Conservation (phyloP, 2,888 invertebrate genomes). For the Ceratothoa steindachneri region DNA sequence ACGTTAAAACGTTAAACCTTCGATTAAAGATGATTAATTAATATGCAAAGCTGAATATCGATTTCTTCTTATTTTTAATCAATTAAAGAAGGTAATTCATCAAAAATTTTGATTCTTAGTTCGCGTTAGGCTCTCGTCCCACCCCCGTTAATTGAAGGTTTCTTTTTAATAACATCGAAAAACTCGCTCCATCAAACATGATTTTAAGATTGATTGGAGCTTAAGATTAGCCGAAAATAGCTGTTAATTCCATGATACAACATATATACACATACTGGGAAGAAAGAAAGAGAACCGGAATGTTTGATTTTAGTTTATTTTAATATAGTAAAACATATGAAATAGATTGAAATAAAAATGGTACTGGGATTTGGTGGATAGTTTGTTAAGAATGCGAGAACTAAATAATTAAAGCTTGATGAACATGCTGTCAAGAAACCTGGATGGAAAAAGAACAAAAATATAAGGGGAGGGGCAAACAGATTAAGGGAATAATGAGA, state of each 20-base stretch:
- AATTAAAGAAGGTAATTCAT: not conserved
- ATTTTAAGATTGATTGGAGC: not conserved
- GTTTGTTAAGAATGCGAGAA: too few relatives aligned
- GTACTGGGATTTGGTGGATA: too few relatives aligned
- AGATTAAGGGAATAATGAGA: too few relatives aligned
- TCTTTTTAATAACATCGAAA: not conserved
- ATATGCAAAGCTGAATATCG: not conserved
- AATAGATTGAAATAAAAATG: too few relatives aligned
- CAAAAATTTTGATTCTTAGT: not conserved
- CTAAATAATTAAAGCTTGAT: too few relatives aligned
- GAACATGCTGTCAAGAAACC: too few relatives aligned
- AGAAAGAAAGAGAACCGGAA: too few relatives aligned
- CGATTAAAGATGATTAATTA: not conserved
- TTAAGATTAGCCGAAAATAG: not conserved
- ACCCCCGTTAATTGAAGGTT: not conserved
- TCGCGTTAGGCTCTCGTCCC: slow-evolving; percentile 4
- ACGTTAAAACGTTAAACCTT: not conserved
- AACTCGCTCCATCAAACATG: not conserved
- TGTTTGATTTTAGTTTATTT: too few relatives aligned
- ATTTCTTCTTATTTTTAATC: not conserved
- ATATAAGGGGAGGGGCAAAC: too few relatives aligned
- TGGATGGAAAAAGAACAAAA: too few relatives aligned
- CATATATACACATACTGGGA: not conserved
- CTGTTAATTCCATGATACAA: not conserved
- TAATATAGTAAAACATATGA: not conserved